Conservation (phyloP, 2,797 vertebrate genomes). For the Pangasius macronema region DNA sequence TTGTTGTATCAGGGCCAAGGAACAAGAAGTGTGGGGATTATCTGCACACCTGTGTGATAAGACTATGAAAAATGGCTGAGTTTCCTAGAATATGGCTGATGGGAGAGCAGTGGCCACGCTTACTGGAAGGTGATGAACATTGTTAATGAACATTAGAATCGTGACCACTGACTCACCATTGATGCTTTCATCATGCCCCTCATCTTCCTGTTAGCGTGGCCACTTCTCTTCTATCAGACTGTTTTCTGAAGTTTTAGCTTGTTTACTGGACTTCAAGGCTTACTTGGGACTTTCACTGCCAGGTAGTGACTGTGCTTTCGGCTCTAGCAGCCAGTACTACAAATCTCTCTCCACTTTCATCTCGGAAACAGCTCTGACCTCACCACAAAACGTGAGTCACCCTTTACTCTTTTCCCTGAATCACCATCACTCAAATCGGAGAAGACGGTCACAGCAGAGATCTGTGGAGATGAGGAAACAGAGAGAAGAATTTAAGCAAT, state of each 20-base stretch:
- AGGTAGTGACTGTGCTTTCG: slow-evolving; percentile 17
- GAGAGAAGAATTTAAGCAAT: slow-evolving; percentile 1
- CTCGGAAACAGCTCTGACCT: slow-evolving; percentile 24
- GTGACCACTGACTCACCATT: not conserved
- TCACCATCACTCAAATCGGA: slow-evolving; percentile 6
- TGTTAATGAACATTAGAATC: not conserved
- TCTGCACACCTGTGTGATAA: not conserved
- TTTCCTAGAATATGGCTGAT: not conserved
- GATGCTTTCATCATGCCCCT: slow-evolving; percentile 11
- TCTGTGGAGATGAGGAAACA: not conserved
- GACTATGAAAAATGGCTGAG: not conserved
- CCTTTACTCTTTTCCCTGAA: slow-evolving; percentile 14
- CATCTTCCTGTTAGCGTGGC: slow-evolving; percentile 29
- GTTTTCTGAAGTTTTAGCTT: not conserved
- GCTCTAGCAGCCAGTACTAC: not conserved
- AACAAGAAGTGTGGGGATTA: not conserved
- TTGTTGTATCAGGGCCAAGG: not conserved
- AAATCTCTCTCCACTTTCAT: slow-evolving; percentile 24
- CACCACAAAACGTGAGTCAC: slow-evolving; percentile 25
- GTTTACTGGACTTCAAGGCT: slow-evolving; percentile 35
- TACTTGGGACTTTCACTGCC: slow-evolving; percentile 16
- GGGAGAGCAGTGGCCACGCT: not conserved
- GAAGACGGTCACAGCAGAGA: not conserved
- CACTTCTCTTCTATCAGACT: not conserved
- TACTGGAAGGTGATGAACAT: slow-evolving; percentile 16